Percentiles rank a stretch among this genome's conserved stretches.
Evolutionary conservation across 1,140 invertebrate genomes (phyloP).

Genomic region (Stegodyphus dumicola): DNA sequence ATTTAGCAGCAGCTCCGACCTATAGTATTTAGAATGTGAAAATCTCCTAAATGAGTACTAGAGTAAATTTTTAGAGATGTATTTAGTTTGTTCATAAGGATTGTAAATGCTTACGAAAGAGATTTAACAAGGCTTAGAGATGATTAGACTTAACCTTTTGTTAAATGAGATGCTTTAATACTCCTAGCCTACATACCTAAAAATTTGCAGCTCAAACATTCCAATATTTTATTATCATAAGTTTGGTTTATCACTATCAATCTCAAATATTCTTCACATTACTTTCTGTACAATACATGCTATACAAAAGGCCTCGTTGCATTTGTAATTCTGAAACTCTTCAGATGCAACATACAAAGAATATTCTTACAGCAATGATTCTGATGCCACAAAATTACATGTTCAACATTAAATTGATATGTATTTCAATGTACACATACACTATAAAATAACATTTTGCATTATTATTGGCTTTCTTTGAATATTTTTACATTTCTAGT

Average conservation of each 20-base stretch:
- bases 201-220: slow-evolving; percentile 37
- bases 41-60: slow-evolving; percentile 46
- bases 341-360: too few species aligned
- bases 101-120: slow-evolving; percentile 53
- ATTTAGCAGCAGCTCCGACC: slow-evolving; percentile 40
- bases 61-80: slow-evolving; percentile 37
- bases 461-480: too few species aligned
- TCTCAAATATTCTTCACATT: neutral
- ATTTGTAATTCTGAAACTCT: too few species aligned
- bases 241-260: slow-evolving; percentile 24
- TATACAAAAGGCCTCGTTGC: too few species aligned
- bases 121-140: slow-evolving; percentile 41
- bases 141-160: slow-evolving; percentile 10
- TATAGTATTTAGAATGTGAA: slow-evolving; percentile 49
- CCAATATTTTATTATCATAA: slow-evolving; percentile 1
- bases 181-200: slow-evolving; percentile 23
- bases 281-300: too few species aligned
- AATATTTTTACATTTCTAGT: too few species aligned
- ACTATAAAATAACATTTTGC: too few species aligned
- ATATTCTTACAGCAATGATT: too few species aligned
- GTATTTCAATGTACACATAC: too few species aligned
- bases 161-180: slow-evolving; percentile 8
- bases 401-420: too few species aligned
- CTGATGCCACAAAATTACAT: too few species aligned
- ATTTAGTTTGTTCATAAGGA: slow-evolving; percentile 53